phyloP scores from a whole-genome alignment of 2,888 invertebrate genomes.

The Zonitis immaculata region DNA sequence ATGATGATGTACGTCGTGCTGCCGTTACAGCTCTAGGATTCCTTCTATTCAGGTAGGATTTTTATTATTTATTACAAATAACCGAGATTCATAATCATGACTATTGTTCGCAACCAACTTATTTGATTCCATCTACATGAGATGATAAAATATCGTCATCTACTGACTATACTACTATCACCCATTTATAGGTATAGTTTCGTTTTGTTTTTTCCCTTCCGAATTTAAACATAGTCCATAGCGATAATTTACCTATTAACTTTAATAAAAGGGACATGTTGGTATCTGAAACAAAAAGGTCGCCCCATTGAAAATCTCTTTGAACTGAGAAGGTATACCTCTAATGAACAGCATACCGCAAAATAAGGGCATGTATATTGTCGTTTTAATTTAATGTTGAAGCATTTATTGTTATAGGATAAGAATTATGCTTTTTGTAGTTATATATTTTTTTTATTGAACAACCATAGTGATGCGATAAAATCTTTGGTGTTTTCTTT shows the following conservation, averaged over 20 bases:
- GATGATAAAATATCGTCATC: too few species aligned
- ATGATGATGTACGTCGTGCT: constrained; percentile 96
- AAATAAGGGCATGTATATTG: constrained; percentile 3
- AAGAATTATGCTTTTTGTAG: too few species aligned
- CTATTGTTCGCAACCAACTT: too few species aligned
- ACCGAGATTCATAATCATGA: too few species aligned
- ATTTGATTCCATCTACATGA: too few species aligned
- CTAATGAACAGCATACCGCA: background rate
- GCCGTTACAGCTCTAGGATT: constrained; percentile 99
- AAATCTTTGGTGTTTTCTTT: too few species aligned
- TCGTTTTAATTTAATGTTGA: background rate
- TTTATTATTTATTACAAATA: constrained; percentile 24
- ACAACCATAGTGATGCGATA: too few species aligned
- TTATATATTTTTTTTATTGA: too few species aligned
- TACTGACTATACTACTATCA: too few species aligned
- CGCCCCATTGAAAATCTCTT: constrained; percentile 3
- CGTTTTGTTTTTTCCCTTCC: background rate
- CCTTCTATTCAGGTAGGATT: constrained; percentile 77
- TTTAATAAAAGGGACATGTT: background rate
- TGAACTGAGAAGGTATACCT: background rate
- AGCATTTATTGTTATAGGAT: background rate
- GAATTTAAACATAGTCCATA: background rate
- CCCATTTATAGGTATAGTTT: too few species aligned
- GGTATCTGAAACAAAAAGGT: constrained; percentile 3
- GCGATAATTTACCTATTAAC: constrained; percentile 3